Percentiles rank a stretch among this genome's conserved stretches.
These are phyloP conservation scores for Diplodus sargus DNA, from an alignment of 2,797 vertebrate species.

Conservation along the genomic window DNA sequence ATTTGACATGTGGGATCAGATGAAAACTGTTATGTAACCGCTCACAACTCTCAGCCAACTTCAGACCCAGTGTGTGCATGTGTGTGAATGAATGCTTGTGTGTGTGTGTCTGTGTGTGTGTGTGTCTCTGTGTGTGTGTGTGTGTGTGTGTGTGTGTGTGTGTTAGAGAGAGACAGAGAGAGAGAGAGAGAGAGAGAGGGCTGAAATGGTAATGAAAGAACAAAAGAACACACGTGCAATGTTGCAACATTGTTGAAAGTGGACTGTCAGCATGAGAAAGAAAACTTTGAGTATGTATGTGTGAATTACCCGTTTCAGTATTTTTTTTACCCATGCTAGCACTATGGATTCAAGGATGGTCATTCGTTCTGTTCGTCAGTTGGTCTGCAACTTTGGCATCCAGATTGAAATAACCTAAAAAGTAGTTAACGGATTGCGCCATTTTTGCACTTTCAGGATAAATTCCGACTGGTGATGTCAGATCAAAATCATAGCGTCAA, in stretches of 20 bases:
- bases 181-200: background rate
- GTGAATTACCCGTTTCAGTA: no score
- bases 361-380: no score
- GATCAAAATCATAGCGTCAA: no score
- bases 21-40: constrained; percentile 52
- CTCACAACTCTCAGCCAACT: constrained; percentile 39
- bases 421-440: no score
- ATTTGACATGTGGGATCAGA: constrained; percentile 59
- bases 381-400: no score
- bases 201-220: constrained; percentile 15
- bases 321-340: no score
- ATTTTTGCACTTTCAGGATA: no score
- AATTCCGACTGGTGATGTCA: no score
- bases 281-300: no score
- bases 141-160: background rate
- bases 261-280: background rate
- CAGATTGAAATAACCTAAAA: no score
- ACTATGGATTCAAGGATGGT: no score
- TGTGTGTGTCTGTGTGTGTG: background rate
- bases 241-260: constrained; percentile 17
- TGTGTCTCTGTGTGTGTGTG: background rate
- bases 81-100: background rate
- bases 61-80: constrained; percentile 5
- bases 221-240: constrained; percentile 7
- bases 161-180: background rate